Conservation (phyloP, 2,113 vertebrate genomes). For the Guaruba guarouba region DNA sequence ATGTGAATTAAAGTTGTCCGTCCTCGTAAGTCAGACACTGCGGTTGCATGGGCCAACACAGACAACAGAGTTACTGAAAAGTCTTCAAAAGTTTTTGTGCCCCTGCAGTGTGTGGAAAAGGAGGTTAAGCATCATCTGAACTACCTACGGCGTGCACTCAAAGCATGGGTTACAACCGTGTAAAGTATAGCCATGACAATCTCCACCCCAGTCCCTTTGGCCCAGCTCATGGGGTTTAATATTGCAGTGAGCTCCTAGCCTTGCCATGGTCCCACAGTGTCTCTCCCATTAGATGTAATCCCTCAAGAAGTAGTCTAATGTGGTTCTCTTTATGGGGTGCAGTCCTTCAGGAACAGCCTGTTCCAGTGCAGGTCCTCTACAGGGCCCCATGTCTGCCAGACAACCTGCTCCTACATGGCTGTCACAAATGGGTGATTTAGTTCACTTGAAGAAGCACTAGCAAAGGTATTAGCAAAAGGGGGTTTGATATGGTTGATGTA, state of each 20-base stretch:
- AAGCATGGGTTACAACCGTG: not conserved
- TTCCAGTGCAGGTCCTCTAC: fast-evolving
- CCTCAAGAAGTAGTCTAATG: not conserved
- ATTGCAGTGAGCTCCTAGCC: not conserved
- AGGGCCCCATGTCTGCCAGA: not conserved
- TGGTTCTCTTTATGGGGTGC: not conserved
- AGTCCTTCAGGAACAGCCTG: not conserved
- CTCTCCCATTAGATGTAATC: not conserved
- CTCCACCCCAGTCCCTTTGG: not conserved
- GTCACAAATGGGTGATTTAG: not conserved
- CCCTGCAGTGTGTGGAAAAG: not conserved
- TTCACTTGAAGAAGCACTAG: not conserved
- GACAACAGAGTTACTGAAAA: not conserved
- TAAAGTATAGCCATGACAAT: not conserved
- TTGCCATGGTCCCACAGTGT: not conserved
- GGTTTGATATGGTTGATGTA: not conserved
- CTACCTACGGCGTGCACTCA: too few species aligned
- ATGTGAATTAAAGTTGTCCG: not conserved
- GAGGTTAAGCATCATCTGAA: not conserved
- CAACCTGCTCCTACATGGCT: not conserved
- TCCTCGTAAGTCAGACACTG: not conserved
- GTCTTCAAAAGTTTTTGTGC: not conserved
- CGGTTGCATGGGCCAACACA: not conserved
- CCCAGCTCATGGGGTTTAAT: not conserved
- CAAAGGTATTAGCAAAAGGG: not conserved